A percentile compares a stretch with the other conserved stretches of the same genome.
phyloP scores from a whole-genome alignment of 2,888 invertebrate species.

The Stenichneumon culpator region DNA sequence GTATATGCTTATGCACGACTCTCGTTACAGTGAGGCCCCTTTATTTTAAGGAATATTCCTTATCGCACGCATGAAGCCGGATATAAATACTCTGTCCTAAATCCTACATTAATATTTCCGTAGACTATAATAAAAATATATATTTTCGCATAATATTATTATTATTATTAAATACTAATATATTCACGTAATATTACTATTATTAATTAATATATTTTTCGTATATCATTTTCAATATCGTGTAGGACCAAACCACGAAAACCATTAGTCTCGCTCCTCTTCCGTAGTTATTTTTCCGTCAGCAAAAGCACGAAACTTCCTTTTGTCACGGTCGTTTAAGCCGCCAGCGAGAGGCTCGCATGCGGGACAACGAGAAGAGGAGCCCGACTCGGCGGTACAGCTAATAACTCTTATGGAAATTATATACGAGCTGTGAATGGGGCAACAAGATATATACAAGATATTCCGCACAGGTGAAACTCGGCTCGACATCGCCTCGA shows the following conservation, averaged over 20 bases:
- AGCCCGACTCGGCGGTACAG: constrained; percentile 20
- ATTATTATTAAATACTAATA: too few relatives aligned
- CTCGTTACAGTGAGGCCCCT: too few relatives aligned
- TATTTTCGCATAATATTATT: too few relatives aligned
- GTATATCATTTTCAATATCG: not conserved
- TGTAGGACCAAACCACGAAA: not conserved
- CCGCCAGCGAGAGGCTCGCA: constrained; percentile 63
- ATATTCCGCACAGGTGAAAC: constrained; percentile 54
- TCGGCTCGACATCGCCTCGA: constrained; percentile 45
- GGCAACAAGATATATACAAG: constrained; percentile 22
- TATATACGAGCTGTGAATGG: constrained; percentile 18
- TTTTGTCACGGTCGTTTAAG: constrained; percentile 78
- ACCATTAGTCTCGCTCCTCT: not conserved
- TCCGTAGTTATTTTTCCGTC: constrained; percentile 23
- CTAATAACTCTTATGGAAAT: not conserved
- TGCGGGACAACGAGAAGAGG: constrained; percentile 52
- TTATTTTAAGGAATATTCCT: too few relatives aligned
- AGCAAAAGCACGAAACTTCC: constrained; percentile 76
- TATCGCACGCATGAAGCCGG: too few relatives aligned
- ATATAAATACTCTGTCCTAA: too few relatives aligned
- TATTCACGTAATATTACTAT: too few relatives aligned
- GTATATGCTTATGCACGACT: too few relatives aligned
- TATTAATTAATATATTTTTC: not conserved
- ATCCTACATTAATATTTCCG: too few relatives aligned
- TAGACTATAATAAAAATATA: too few relatives aligned